Conservation (phyloP, 2,888 invertebrate genomes). For the Heliconius erato region DNA sequence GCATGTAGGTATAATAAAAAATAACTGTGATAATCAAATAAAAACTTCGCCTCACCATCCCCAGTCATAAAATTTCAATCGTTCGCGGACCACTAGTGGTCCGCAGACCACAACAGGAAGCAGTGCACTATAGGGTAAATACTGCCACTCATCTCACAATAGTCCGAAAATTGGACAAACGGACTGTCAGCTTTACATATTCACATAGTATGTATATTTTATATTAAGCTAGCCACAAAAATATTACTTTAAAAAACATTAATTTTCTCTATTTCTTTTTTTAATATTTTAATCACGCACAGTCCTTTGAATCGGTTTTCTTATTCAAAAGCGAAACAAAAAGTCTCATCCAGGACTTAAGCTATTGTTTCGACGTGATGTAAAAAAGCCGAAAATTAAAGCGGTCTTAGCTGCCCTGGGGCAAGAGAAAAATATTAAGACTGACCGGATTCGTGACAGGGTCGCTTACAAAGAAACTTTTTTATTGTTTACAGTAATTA, state of each 20-base stretch:
- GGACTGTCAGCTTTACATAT: too few species aligned
- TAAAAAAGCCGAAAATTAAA: slow-evolving; percentile 46
- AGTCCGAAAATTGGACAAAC: too few species aligned
- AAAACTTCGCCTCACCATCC: too few species aligned
- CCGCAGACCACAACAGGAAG: too few species aligned
- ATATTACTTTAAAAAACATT: neutral
- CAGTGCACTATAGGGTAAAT: too few species aligned
- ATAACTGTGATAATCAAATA: too few species aligned
- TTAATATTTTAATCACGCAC: slow-evolving; percentile 46
- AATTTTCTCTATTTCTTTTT: neutral
- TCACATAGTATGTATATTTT: too few species aligned
- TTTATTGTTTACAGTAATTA: slow-evolving; percentile 23
- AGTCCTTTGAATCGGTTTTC: slow-evolving; percentile 41
- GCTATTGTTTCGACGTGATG: slow-evolving; percentile 46
- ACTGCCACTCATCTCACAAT: too few species aligned
- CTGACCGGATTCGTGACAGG: slow-evolving; percentile 44
- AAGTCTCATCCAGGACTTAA: slow-evolving; percentile 44
- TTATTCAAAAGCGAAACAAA: slow-evolving; percentile 44
- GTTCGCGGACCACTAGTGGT: too few species aligned
- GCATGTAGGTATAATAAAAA: too few species aligned
- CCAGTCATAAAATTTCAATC: too few species aligned
- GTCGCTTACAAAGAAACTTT: slow-evolving; percentile 34
- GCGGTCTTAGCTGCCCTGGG: slow-evolving; percentile 22
- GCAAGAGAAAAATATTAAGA: slow-evolving; percentile 43
- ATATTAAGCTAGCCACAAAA: neutral